phyloP scores from a whole-genome alignment of 2,113 vertebrate species.

The Rousettus leschenaultii region DNA sequence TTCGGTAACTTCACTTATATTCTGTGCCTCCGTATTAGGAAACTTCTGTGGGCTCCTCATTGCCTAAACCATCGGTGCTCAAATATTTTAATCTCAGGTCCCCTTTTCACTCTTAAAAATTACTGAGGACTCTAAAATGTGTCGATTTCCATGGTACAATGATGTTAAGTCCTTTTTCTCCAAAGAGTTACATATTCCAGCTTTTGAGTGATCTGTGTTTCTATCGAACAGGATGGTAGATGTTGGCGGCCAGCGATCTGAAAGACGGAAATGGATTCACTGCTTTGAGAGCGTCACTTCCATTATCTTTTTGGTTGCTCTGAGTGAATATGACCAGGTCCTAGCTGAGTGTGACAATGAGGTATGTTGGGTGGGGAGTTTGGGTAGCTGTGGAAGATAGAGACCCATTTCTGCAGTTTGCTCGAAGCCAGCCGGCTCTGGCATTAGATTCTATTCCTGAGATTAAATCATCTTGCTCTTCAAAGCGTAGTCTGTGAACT shows the following conservation, averaged over 20 bases:
- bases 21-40: not conserved
- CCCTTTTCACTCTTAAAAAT: not conserved
- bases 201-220: not conserved
- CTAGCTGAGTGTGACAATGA: constrained; percentile 86
- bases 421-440: not conserved
- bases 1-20: not conserved
- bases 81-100: not conserved
- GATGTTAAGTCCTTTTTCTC: too few relatives aligned
- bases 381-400: not conserved
- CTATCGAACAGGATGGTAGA: constrained; percentile 89
- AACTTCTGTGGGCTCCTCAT: not conserved
- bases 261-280: constrained; percentile 94
- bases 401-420: not conserved
- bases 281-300: constrained; percentile 93
- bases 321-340: constrained; percentile 94
- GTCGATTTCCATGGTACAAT: not conserved
- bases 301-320: constrained; percentile 89
- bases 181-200: not conserved
- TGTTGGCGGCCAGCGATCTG: constrained; percentile 91
- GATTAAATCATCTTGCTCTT: not conserved
- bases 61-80: not conserved
- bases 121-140: not conserved
- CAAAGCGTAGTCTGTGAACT: not conserved
- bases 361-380: constrained; percentile 73
- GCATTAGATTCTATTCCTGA: too few relatives aligned